phyloP scores from a whole-genome alignment of 2,797 vertebrate genomes.

The Lerista edwardsae region DNA sequence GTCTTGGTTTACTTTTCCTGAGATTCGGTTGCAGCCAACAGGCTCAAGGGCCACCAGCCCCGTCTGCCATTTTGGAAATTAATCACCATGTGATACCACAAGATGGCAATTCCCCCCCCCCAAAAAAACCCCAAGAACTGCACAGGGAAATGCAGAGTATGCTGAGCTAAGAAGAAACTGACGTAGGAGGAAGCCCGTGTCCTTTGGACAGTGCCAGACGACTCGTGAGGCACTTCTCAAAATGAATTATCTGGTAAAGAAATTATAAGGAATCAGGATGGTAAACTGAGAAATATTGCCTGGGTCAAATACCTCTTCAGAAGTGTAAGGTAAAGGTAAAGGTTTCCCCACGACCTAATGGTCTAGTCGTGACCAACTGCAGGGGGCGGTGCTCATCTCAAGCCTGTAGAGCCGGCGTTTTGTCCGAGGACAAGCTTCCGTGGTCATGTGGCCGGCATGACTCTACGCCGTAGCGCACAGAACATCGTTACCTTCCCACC shows the following conservation, averaged over 20 bases:
- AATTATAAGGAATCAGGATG: slow-evolving; percentile 43
- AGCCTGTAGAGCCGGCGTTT: no score
- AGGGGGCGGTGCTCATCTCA: no score
- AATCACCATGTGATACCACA: background rate
- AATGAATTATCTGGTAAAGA: slow-evolving; percentile 65
- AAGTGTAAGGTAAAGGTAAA: background rate
- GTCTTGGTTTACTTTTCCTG: no score
- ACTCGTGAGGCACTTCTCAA: slow-evolving; percentile 14
- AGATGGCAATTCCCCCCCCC: background rate
- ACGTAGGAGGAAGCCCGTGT: background rate
- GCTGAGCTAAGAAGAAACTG: slow-evolving; percentile 13
- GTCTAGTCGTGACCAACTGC: no score
- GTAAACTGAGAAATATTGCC: slow-evolving; percentile 25
- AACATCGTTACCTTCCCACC: no score
- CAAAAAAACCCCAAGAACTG: no score
- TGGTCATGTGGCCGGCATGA: no score
- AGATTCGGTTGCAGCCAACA: no score
- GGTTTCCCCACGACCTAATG: no score
- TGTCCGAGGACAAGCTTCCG: no score
- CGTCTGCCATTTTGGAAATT: background rate
- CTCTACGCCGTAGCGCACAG: no score
- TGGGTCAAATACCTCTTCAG: background rate
- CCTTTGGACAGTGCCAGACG: slow-evolving; percentile 32
- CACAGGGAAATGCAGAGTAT: background rate
- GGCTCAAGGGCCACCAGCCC: no score